A percentile compares a stretch with the other conserved stretches of the same genome.
Evolutionary conservation across 2,888 invertebrate species (phyloP).

Genomic region (Synanthedon myopaeformis): DNA sequence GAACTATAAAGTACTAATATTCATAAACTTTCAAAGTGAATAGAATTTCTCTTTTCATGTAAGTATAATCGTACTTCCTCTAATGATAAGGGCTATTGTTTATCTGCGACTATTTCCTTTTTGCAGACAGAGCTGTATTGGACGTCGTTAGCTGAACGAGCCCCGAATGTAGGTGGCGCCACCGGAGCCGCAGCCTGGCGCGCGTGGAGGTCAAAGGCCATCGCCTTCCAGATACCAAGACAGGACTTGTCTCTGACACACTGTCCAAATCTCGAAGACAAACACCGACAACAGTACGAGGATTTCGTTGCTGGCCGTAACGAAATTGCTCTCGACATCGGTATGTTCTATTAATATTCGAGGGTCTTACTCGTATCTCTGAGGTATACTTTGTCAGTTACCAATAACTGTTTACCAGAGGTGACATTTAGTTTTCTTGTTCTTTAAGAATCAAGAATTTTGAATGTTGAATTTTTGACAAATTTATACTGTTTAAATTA

Average conservation of each 20-base stretch:
- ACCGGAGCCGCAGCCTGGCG: slow-evolving; percentile 55
- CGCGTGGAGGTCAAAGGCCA: slow-evolving; percentile 59
- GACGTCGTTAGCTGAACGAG: slow-evolving; percentile 80
- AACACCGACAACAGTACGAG: slow-evolving; percentile 85
- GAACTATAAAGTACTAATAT: too few species aligned
- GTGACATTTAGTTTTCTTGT: too few species aligned
- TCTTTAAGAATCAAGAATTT: too few species aligned
- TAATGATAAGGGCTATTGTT: neutral
- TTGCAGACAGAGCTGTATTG: slow-evolving; percentile 92
- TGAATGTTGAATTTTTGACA: too few species aligned
- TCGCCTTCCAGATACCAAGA: slow-evolving; percentile 91
- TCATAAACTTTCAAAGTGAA: too few species aligned
- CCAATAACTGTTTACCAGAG: neutral
- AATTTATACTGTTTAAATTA: too few species aligned
- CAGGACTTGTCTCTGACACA: slow-evolving; percentile 93
- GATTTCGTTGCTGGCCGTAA: slow-evolving; percentile 95
- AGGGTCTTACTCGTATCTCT: neutral
- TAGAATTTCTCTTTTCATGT: too few species aligned
- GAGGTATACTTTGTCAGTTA: neutral
- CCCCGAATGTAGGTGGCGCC: slow-evolving; percentile 65
- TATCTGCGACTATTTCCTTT: slow-evolving; percentile 1
- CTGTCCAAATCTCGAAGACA: slow-evolving; percentile 86
- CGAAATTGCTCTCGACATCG: slow-evolving; percentile 96
- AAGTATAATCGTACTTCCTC: too few species aligned
- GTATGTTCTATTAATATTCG: slow-evolving; percentile 31